phyloP scores from a whole-genome alignment of 2,888 invertebrate species.

The Calliphora vomitoria region DNA sequence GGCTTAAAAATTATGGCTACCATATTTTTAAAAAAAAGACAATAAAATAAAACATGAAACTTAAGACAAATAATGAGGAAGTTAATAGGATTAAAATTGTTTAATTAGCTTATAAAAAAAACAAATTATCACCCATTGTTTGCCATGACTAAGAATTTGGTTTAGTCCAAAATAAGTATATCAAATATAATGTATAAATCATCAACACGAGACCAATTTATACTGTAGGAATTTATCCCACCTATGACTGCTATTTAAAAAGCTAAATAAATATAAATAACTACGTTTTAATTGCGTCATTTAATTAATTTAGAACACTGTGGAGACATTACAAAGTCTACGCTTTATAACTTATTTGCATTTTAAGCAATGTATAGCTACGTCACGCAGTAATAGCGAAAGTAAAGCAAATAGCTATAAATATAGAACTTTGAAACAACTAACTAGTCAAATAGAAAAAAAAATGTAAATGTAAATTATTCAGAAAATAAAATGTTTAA shows the following conservation, averaged over 20 bases:
- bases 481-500: too few relatives aligned
- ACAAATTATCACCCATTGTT: background rate
- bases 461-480: too few relatives aligned
- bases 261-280: background rate
- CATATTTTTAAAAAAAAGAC: background rate
- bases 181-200: too few relatives aligned
- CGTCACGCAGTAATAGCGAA: background rate
- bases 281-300: background rate
- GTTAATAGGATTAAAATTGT: conserved; percentile 29
- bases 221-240: background rate
- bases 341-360: background rate
- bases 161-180: background rate
- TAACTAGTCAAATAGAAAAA: too few relatives aligned
- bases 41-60: background rate
- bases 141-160: background rate
- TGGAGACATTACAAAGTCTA: too few relatives aligned
- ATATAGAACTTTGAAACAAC: too few relatives aligned
- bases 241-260: background rate
- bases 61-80: conserved; percentile 1
- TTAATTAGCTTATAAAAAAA: conserved; percentile 18
- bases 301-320: too few relatives aligned
- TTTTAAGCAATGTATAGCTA: background rate
- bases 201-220: too few relatives aligned
- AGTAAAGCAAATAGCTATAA: too few relatives aligned
- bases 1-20: background rate